phyloP scores from a whole-genome alignment of 2,113 vertebrate genomes.

The Tricholaema leucomelas region DNA sequence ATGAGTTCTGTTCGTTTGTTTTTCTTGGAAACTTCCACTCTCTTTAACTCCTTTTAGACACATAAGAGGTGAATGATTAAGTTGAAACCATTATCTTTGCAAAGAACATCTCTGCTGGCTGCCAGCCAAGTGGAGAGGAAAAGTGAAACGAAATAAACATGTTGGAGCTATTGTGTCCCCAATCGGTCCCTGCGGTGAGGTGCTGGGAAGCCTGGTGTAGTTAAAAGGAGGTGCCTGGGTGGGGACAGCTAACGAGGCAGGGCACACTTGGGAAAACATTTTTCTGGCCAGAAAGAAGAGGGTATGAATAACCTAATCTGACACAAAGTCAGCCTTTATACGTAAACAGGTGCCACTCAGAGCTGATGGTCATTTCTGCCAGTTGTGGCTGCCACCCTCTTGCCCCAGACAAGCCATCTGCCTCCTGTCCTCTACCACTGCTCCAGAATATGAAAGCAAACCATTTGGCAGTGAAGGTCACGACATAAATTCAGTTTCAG shows the following conservation, averaged over 20 bases:
- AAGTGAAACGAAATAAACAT: constrained; percentile 51
- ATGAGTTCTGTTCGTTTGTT: constrained; percentile 10
- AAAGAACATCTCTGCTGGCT: constrained; percentile 36
- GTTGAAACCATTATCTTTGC: constrained; percentile 45
- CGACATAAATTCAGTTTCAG: not conserved
- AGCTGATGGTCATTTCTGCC: not conserved
- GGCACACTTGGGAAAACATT: not conserved
- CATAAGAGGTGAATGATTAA: constrained; percentile 45
- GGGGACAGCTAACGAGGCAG: not conserved
- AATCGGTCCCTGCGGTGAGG: not conserved
- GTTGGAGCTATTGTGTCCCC: constrained; percentile 7
- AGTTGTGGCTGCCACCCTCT: not conserved
- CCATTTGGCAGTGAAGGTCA: not conserved
- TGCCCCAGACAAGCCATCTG: not conserved
- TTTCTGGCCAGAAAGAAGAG: constrained; percentile 2
- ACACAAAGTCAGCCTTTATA: not conserved
- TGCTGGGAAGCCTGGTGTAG: constrained; percentile 25
- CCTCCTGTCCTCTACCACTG: not conserved
- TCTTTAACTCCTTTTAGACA: constrained; percentile 43
- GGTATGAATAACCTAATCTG: accelerated
- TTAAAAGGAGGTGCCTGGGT: constrained; percentile 1
- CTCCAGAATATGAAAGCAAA: not conserved
- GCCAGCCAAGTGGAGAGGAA: constrained; percentile 15
- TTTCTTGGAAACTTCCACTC: constrained; percentile 45
- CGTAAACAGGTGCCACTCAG: not conserved